A percentile compares a stretch with the other conserved stretches of the same genome.
Conservation (phyloP, 1,140 invertebrate genomes). For the Venustaconcha ellipsiformis region DNA sequence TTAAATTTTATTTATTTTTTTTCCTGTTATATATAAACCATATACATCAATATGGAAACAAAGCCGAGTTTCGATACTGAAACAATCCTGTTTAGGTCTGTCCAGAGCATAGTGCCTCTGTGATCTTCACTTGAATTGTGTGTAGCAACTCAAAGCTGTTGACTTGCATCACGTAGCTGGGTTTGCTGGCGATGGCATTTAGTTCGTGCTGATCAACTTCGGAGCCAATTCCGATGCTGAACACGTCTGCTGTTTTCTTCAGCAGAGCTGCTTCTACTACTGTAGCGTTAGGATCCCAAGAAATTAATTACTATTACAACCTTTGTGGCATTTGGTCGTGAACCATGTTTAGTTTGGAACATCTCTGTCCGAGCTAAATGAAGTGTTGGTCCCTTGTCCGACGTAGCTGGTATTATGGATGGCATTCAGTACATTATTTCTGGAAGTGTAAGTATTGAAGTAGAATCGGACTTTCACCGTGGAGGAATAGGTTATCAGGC, state of each 20-base stretch:
- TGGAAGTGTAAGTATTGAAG: constrained; percentile 25
- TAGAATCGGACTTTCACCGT: constrained; percentile 16
- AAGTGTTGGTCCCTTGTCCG: constrained; percentile 24
- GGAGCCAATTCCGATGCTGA: constrained; percentile 35
- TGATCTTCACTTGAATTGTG: constrained; percentile 20
- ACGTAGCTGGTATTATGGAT: constrained; percentile 26
- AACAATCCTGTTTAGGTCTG: neutral
- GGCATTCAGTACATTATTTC: constrained; percentile 14
- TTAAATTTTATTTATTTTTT: too few relatives aligned
- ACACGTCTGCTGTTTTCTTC: constrained; percentile 14
- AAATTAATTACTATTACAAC: constrained; percentile 34
- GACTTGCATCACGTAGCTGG: constrained; percentile 22
- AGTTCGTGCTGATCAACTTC: constrained; percentile 29
- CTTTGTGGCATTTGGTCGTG: constrained; percentile 18
- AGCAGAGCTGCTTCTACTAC: constrained; percentile 16
- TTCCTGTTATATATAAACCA: too few relatives aligned
- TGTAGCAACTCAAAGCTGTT: constrained; percentile 25
- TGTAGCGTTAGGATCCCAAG: constrained; percentile 13
- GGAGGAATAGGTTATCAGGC: constrained; percentile 33
- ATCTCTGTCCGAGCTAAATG: neutral
- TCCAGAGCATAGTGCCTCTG: constrained; percentile 31
- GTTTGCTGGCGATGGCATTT: constrained; percentile 24
- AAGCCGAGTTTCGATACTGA: too few relatives aligned
- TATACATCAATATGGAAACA: too few relatives aligned
- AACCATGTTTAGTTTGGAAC: constrained; percentile 22